These are phyloP conservation scores for Volucella bombylans DNA, from an alignment of 2,888 invertebrate genomes.

Conservation along the genomic window DNA sequence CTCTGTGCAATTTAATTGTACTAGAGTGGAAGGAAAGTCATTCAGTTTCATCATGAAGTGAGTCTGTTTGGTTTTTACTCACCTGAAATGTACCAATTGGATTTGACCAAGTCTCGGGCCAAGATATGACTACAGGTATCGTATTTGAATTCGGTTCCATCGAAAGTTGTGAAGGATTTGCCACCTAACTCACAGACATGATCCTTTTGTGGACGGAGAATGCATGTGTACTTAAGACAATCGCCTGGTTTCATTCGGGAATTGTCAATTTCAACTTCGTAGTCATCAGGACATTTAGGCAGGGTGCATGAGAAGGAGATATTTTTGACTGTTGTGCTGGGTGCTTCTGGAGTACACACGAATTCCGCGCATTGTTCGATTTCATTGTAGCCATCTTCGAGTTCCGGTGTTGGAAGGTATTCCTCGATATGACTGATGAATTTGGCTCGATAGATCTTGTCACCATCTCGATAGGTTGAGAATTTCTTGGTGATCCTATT, in stretches of 20 bases:
- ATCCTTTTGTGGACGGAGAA: slow-evolving; percentile 86
- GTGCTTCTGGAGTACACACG: slow-evolving; percentile 80
- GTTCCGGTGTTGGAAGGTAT: slow-evolving; percentile 77
- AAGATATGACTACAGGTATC: slow-evolving; percentile 92
- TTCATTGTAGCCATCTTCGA: slow-evolving; percentile 75
- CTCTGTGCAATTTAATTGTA: slow-evolving; percentile 80
- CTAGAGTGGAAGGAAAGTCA: slow-evolving; percentile 81
- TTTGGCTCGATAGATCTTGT: slow-evolving; percentile 78
- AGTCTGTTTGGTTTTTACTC: slow-evolving; percentile 77
- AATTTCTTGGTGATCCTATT: slow-evolving; percentile 77
- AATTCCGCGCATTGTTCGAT: slow-evolving; percentile 81
- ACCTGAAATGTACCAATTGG: slow-evolving; percentile 89
- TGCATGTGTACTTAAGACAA: slow-evolving; percentile 86
- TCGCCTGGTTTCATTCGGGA: slow-evolving; percentile 80
- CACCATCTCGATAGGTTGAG: slow-evolving; percentile 77
- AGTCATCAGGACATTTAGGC: slow-evolving; percentile 85
- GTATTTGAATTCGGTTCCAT: slow-evolving; percentile 89
- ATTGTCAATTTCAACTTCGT: slow-evolving; percentile 84
- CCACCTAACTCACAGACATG: slow-evolving; percentile 87
- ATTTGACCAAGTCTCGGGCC: slow-evolving; percentile 86
- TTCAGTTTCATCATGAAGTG: neutral
- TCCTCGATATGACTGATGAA: slow-evolving; percentile 77
- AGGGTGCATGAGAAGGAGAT: slow-evolving; percentile 77
- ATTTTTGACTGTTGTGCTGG: slow-evolving; percentile 76
- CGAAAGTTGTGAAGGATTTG: slow-evolving; percentile 90